Percentiles rank a stretch among this genome's conserved stretches.
Conservation (phyloP, 2,113 vertebrate genomes). For the Columba janthina region DNA sequence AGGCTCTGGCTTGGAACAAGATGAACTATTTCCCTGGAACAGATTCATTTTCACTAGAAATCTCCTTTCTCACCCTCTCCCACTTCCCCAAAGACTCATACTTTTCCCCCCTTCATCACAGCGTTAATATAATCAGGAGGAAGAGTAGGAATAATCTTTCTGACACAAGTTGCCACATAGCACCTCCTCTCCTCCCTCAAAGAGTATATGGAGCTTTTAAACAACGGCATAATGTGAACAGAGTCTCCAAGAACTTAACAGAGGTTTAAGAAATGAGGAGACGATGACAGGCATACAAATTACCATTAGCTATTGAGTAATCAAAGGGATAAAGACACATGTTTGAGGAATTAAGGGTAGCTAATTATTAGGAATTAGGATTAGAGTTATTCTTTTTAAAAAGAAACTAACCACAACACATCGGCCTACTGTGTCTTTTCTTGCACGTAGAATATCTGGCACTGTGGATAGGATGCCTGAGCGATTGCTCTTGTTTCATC, state of each 20-base stretch:
- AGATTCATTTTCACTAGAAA: neutral
- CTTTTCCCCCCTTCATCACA: neutral
- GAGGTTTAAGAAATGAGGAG: neutral
- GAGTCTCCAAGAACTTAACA: neutral
- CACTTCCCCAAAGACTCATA: neutral
- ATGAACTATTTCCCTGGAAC: neutral
- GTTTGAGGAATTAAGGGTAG: neutral
- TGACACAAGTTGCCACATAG: fast-evolving
- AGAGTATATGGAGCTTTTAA: neutral
- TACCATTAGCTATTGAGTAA: neutral
- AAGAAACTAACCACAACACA: neutral
- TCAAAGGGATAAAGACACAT: neutral
- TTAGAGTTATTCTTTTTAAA: neutral
- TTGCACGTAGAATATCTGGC: neutral
- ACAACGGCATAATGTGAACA: neutral
- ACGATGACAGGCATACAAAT: constrained; percentile 4
- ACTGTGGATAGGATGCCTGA: neutral
- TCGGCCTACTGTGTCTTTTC: neutral
- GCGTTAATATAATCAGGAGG: neutral
- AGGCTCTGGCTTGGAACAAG: neutral
- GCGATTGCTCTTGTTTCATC: neutral
- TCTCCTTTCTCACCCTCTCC: neutral
- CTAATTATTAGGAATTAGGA: constrained; percentile 13
- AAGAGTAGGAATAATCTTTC: neutral
- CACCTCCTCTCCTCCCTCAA: neutral